Percentiles rank a stretch among this genome's conserved stretches.
phyloP scores from a whole-genome alignment of 2,113 vertebrate genomes.

The Pelecanus crispus region DNA sequence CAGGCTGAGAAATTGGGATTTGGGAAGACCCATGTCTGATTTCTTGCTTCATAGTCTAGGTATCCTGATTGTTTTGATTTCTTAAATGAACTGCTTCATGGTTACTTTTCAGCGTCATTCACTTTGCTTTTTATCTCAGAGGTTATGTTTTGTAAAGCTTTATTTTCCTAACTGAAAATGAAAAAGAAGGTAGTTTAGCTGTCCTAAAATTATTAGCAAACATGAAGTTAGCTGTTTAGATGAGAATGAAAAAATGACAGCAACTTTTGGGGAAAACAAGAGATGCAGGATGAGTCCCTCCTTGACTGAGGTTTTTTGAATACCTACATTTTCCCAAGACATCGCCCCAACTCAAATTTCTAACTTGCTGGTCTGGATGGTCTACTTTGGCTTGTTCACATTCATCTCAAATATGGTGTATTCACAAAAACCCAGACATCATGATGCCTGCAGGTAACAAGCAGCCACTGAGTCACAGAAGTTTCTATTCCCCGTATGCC shows the following conservation, averaged over 20 bases:
- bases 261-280: background rate
- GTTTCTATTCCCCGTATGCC: background rate
- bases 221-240: background rate
- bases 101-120: background rate
- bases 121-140: background rate
- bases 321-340: background rate
- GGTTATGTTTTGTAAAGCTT: background rate
- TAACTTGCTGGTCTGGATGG: background rate
- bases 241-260: background rate
- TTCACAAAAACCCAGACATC: background rate
- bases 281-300: background rate
- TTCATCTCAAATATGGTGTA: background rate
- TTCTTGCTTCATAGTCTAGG: background rate
- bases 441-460: background rate
- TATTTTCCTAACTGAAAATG: background rate
- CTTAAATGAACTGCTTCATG: background rate
- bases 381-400: background rate
- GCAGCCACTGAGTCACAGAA: background rate
- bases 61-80: background rate
- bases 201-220: background rate
- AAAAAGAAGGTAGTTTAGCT: background rate
- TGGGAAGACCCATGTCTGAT: background rate
- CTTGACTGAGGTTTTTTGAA: background rate
- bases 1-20: background rate
- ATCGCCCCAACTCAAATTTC: background rate